Evolutionary conservation across 2,113 vertebrate genomes (phyloP).

Genomic region (Bubo scandiacus): DNA sequence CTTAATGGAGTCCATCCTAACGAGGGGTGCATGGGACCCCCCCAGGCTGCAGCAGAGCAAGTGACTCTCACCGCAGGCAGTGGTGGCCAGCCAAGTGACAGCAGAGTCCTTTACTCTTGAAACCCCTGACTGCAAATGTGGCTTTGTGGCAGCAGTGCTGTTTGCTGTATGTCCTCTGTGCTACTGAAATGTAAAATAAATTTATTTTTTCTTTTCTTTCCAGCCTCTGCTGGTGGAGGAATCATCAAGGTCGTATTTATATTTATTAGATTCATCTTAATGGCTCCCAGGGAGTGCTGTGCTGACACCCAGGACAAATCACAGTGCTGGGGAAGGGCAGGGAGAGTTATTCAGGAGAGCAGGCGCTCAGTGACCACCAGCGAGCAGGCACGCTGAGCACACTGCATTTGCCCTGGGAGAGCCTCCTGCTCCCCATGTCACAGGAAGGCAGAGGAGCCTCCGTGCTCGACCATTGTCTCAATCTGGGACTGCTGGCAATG

Average conservation of each 20-base stretch:
- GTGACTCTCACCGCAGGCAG: not conserved
- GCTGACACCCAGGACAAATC: not conserved
- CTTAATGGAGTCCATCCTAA: not conserved
- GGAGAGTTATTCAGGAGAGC: not conserved
- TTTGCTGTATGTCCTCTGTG: not conserved
- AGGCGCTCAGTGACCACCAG: not conserved
- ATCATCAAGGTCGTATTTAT: not conserved
- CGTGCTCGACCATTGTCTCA: rapidly evolving
- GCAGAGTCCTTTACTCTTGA: not conserved
- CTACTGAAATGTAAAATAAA: not conserved
- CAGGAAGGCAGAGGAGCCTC: not conserved
- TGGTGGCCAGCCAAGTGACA: not conserved
- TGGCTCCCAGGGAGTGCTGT: not conserved
- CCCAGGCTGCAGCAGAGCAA: not conserved
- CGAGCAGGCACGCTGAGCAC: not conserved
- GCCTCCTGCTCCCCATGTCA: not conserved
- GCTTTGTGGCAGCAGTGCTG: not conserved
- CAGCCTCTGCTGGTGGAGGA: not conserved
- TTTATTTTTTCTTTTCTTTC: not conserved
- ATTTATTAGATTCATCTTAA: not conserved
- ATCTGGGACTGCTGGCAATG: not conserved
- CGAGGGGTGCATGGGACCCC: not conserved
- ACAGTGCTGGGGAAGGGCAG: not conserved
- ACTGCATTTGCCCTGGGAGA: not conserved
- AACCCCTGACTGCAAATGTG: rapidly evolving